A percentile compares a stretch with the other conserved stretches of the same genome.
Conservation (phyloP, 2,888 invertebrate species). For the Agrotis puta region DNA sequence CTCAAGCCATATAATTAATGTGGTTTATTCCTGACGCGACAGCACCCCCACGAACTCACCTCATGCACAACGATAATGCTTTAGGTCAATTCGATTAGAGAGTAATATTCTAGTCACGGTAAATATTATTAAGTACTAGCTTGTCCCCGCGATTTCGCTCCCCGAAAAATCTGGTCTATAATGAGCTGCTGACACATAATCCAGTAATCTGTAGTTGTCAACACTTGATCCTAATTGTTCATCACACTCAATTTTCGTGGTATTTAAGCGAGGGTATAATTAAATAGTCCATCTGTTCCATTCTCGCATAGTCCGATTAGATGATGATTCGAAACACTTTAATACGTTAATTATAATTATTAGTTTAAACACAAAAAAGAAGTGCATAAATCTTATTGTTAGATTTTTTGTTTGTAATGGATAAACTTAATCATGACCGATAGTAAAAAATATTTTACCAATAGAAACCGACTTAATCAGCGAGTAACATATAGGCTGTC, state of each 20-base stretch:
- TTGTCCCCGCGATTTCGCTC: not conserved
- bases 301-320: no score
- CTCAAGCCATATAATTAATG: slow-evolving; percentile 64
- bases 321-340: no score
- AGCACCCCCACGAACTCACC: slow-evolving; percentile 87
- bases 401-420: no score
- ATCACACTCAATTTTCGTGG: not conserved
- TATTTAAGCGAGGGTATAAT: no score
- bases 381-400: no score
- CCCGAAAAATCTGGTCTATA: not conserved
- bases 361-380: no score
- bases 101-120: slow-evolving; percentile 41
- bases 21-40: slow-evolving; percentile 68
- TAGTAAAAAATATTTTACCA: no score
- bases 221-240: not conserved
- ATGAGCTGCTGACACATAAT: not conserved
- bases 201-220: not conserved
- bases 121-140: slow-evolving; percentile 12
- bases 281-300: no score
- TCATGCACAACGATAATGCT: slow-evolving; percentile 82
- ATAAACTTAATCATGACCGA: no score
- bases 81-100: slow-evolving; percentile 77
- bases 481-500: no score
- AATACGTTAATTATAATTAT: no score
- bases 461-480: no score